Percentiles rank a stretch among this genome's conserved stretches.
These are phyloP conservation scores for Hololepta plana DNA, from an alignment of 2,888 invertebrate genomes.

Conservation along the genomic window DNA sequence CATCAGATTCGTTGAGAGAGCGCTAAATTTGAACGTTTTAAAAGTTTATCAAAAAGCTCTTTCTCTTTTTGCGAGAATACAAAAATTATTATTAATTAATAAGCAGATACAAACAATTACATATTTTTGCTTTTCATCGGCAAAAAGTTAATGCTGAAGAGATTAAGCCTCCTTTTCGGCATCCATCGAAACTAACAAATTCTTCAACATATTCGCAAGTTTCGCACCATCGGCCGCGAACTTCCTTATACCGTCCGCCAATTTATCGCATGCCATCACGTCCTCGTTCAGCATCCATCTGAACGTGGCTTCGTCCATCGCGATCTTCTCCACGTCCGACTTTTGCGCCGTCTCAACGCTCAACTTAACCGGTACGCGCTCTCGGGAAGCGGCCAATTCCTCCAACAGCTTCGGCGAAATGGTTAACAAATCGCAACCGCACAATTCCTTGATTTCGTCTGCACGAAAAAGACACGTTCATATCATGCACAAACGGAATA, in stretches of 20 bases:
- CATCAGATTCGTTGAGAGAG: too few relatives aligned
- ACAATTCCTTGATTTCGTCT: slow-evolving; percentile 80
- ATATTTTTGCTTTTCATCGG: too few relatives aligned
- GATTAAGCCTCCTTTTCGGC: too few relatives aligned
- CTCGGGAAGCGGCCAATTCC: slow-evolving; percentile 62
- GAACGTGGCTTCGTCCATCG: slow-evolving; percentile 72
- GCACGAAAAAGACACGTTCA: too few relatives aligned
- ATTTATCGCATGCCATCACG: slow-evolving; percentile 93
- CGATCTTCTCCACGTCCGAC: slow-evolving; percentile 52
- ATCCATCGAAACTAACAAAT: too few relatives aligned
- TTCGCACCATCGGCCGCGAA: slow-evolving; percentile 89
- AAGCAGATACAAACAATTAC: too few relatives aligned
- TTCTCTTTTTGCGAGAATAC: too few relatives aligned
- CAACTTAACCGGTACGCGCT: slow-evolving; percentile 43
- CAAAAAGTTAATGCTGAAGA: too few relatives aligned
- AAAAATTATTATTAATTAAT: too few relatives aligned
- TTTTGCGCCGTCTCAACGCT: slow-evolving; percentile 47
- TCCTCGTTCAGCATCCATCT: slow-evolving; percentile 96
- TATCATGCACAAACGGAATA: too few relatives aligned
- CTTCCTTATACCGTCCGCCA: slow-evolving; percentile 93
- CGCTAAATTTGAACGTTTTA: too few relatives aligned
- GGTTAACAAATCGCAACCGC: slow-evolving; percentile 92
- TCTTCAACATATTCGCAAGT: slow-evolving; percentile 50
- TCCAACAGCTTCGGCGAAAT: slow-evolving; percentile 84
- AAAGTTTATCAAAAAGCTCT: too few relatives aligned